Base-by-base conservation (phyloP, 2,888 invertebrate genomes). In the Trissonchulus sp. region DNA sequence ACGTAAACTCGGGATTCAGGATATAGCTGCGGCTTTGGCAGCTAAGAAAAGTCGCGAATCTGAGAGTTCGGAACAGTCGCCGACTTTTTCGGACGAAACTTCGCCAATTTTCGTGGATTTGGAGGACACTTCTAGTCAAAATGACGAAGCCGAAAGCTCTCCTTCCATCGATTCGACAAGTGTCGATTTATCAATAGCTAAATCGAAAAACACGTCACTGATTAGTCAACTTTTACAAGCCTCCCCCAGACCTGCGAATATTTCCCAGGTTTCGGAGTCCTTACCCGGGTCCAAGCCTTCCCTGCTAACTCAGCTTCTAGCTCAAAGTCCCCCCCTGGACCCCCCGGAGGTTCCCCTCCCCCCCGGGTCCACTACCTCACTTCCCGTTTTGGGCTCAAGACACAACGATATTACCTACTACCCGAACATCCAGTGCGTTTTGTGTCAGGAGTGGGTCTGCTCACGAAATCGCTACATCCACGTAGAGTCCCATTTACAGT, bases 311-410 rank as follows among this genome's bases (percentile, higher is more conserved):
- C 48, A 48, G 48, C 23, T 48, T 8, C 48, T 48, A 15, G 8
- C 48, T 48, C 48, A 48, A 23, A 48, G 48, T 48, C 8, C 48
- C 48, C 48, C 48, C 8, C 48, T 23, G 8, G 48, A 48, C 8
- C 48, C 48, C 23, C 48, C 48, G 23, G 48, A 48, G 23, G 48
- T 48, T 23, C 48, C 48, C 48, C 8, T 48, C 48, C 48, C 48
- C 8, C n/a, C n/a, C n/a, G n/a, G n/a, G n/a, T n/a, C n/a, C n/a
- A n/a, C n/a, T n/a, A n/a, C n/a, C n/a, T n/a, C n/a, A n/a, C 8
- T 48, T 48, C 48, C 8, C 8, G 48, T 48, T 23, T 23, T 48
- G 8, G 48, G 48, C 8, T 84, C 90, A 90, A 38, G 87, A 87
- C 74, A 90, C 89, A 78, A 78, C 72, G 78, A 78, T 63, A 76